Evolutionary conservation across 2,113 vertebrate genomes (phyloP), one percentile per base, ranked within the genome.

Genomic region (Columba livia): DNA sequence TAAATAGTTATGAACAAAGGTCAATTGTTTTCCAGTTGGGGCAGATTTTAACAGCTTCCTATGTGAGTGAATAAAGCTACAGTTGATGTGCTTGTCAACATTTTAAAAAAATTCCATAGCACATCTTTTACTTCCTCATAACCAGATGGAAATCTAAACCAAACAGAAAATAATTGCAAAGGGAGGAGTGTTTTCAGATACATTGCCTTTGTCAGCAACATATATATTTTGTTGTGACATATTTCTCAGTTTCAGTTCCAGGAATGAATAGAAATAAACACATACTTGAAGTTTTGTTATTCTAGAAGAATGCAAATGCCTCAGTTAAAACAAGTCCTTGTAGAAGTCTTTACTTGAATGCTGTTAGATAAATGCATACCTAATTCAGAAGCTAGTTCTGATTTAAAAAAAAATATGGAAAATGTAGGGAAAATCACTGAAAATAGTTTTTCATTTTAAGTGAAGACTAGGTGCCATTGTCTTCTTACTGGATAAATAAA

Each of bases 1-100:
- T 92, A 47, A 47, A 96, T 97, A 97, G 97, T 92, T 79, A 79
- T 85, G 92, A 97, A 64, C 80, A 98, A 93, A 98, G 95, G 97
- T 98, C 97, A 98, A 31, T 97, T 95, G 88, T 88, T 98, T 98
- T 97, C 81, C 92, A 91, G 60, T 97, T 89, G 96, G 94, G 81
- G 93, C 93, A 97, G 93, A 96, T 95, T 96, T 92, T 97, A 93
- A 97, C 93, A 98, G 85, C 85, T 75, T 96, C 94, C 97, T 95
- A 96, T 96, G 96, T 98, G 97, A 97, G 73, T 92, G 83, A 92
- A 89, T 91, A 96, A 86, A 96, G 80, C 92, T 94, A 73, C 32
- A 93, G 94, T 82, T 98, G 94, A 97, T 96, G 72, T 70, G 77
- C 77, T 92, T 97, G 89, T 97, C 94, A 97, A 72, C 83, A 88